Conservation (phyloP, 2,888 invertebrate species). For the Leucoma salicis region DNA sequence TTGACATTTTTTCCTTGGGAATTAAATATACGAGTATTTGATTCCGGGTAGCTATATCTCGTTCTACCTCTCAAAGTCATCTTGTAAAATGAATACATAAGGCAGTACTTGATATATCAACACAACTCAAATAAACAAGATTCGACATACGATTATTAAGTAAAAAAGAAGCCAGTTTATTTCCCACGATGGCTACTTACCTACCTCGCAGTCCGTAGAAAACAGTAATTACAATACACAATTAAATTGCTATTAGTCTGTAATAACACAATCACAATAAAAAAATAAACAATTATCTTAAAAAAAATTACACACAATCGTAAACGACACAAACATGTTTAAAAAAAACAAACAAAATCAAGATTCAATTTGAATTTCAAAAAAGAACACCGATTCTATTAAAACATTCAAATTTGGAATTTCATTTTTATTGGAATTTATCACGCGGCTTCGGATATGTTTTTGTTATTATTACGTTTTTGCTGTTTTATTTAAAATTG, state of each 20-base stretch:
- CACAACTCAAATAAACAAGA: no score
- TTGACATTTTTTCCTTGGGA: no score
- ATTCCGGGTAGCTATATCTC: no score
- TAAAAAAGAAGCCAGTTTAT: conserved; percentile 4
- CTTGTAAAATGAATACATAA: no score
- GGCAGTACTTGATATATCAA: no score
- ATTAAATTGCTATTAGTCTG: conserved; percentile 20
- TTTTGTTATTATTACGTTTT: background rate
- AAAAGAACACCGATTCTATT: conserved; percentile 6
- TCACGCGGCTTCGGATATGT: background rate
- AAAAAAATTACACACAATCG: conserved; percentile 3
- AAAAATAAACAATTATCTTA: conserved; percentile 5
- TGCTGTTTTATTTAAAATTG: background rate
- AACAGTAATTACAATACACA: conserved; percentile 19
- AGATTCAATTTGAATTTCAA: background rate
- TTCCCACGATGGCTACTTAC: conserved; percentile 23
- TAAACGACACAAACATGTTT: background rate
- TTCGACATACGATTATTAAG: conserved; percentile 2
- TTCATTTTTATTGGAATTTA: background rate
- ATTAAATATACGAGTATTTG: no score
- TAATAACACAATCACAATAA: conserved; percentile 10
- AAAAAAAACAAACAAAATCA: conserved; percentile 1
- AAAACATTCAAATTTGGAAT: background rate
- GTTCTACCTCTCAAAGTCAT: no score
- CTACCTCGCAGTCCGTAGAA: conserved; percentile 19